Base-by-base conservation (phyloP, 1,140 invertebrate genomes). In the Drosophila santomea region DNA sequence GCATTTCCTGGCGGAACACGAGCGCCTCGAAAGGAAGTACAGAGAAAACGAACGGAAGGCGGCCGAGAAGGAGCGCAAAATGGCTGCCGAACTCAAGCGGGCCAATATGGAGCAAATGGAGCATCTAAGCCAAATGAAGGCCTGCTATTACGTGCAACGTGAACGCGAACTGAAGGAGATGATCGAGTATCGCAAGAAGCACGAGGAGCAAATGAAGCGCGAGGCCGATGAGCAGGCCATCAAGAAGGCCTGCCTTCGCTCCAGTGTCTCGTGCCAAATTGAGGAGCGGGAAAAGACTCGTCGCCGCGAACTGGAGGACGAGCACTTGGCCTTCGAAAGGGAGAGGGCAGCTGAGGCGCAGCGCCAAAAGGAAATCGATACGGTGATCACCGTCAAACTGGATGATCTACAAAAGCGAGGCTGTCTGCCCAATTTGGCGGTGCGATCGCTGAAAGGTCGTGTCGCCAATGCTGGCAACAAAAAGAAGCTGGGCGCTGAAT, bases 311-410 rank as follows among this genome's bases (percentile, higher is more conserved):
- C 10, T 78, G 14, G 84, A 84, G 2, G 44, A 41, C 2, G 80
- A 80, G 17, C 80, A 60, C 6, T 15, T 89, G 20, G 54, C 48
- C 8, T 55, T 62, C 32, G 84, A 80, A 0, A 35, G 52, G 10
- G 35, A 41, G 0, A 36, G 62, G 0, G 60, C 45, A 0, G 39
- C 66, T 12, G 80, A 89, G 51, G 47, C 43, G 5, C 64, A 66
- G 39, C 64, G 80, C 2, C 84, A 89, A 12, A 74, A 78, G 38
- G 84, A 89, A 52, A 83, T 89, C 43, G 85, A 89, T 20, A 80
- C 73, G 56, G 84, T 89, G 2, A 89, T 89, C 32, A 51, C 60
- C 2, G 80, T 89, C 0, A 84, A 89, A 20, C 45, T 89, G 39
- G 66, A 84, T 48, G 84, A 89, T 15, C 48, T 89, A 28, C 54